These are phyloP conservation scores for Plebejus melissa DNA, from an alignment of 2,888 invertebrate species.

Conservation along the genomic window DNA sequence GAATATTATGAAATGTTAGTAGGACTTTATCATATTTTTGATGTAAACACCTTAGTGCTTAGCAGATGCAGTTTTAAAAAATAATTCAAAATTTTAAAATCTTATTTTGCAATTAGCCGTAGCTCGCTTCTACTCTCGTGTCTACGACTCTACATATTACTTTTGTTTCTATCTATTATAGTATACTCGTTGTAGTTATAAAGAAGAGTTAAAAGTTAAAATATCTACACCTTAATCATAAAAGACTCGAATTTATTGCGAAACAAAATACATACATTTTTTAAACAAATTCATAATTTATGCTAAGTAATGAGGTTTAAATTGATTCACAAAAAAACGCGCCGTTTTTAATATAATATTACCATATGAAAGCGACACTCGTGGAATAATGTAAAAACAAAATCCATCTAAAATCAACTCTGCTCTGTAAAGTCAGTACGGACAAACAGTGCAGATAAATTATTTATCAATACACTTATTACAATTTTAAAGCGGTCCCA, in stretches of 20 bases:
- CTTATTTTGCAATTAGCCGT: neutral
- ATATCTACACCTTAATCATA: neutral
- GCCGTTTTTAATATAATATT: neutral
- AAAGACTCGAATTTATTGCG: neutral
- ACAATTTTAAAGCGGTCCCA: conserved; percentile 51
- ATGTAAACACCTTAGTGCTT: neutral
- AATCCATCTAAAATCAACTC: neutral
- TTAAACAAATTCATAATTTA: neutral
- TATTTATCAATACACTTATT: conserved; percentile 49
- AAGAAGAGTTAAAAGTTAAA: neutral
- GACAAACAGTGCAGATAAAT: conserved; percentile 38
- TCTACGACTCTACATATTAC: neutral
- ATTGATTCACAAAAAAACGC: conserved; percentile 1
- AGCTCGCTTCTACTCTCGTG: neutral
- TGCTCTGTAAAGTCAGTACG: conserved; percentile 1
- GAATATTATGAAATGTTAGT: neutral
- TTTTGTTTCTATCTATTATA: neutral
- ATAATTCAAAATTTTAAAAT: neutral
- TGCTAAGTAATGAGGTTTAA: neutral
- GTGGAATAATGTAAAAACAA: neutral
- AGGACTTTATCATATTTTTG: neutral
- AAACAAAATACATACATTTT: neutral
- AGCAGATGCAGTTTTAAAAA: neutral
- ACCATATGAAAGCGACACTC: conserved; percentile 10
- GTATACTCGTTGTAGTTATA: neutral